phyloP scores from a whole-genome alignment of 2,888 invertebrate genomes.

The Lordiphosa fenestrarum region DNA sequence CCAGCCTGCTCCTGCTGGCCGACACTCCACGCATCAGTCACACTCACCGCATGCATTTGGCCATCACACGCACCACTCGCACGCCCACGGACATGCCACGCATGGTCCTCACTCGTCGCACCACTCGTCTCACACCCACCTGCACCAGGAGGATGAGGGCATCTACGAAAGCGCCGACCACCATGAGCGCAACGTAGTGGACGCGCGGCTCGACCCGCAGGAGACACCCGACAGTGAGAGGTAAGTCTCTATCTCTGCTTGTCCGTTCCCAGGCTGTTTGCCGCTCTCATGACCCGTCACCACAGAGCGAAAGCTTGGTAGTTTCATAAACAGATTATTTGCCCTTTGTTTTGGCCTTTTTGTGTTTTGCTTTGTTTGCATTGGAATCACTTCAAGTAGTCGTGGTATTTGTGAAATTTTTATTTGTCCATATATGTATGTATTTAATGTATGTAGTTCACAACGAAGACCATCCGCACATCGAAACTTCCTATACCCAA shows the following conservation, averaged over 20 bases:
- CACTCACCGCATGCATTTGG: constrained; percentile 82
- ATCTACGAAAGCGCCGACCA: constrained; percentile 93
- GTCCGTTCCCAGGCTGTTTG: constrained; percentile 8
- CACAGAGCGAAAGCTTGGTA: too few relatives aligned
- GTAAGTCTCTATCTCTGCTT: constrained; percentile 82
- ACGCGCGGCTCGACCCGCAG: constrained; percentile 84
- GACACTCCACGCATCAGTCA: constrained; percentile 83
- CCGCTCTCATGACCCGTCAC: not conserved
- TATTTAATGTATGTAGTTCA: constrained; percentile 5
- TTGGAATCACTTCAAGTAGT: too few relatives aligned
- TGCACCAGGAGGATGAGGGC: constrained; percentile 89
- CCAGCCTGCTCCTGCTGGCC: constrained; percentile 79
- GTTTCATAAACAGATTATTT: too few relatives aligned
- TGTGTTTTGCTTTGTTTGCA: not conserved
- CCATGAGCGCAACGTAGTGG: constrained; percentile 84
- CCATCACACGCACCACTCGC: constrained; percentile 81
- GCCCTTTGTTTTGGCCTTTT: not conserved
- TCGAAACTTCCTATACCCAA: constrained; percentile 6
- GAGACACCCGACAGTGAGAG: constrained; percentile 94
- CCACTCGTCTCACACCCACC: constrained; percentile 83
- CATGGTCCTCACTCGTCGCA: constrained; percentile 81
- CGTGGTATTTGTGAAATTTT: too few relatives aligned
- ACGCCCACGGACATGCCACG: constrained; percentile 80
- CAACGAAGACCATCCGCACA: constrained; percentile 14
- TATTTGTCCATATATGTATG: not conserved